Evolutionary conservation across 2,113 vertebrate genomes (phyloP).

Genomic region (Hypocryptadius cinnamomeus): DNA sequence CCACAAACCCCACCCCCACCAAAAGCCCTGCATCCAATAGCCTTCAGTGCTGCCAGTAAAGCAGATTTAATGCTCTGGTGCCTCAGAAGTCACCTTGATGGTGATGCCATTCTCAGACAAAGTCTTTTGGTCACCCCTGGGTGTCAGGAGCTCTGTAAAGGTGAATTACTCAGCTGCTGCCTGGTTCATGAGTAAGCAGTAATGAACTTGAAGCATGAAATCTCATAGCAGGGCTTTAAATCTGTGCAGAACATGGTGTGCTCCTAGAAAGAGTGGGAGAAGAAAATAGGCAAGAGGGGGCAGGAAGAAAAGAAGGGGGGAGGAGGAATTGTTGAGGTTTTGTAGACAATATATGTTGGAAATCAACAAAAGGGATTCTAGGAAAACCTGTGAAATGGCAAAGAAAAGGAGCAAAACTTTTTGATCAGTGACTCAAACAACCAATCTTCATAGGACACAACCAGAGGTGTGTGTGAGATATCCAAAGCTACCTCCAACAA

Average conservation of each 20-base stretch:
- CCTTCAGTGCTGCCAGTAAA: background rate
- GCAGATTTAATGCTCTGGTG: background rate
- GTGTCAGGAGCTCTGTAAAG: background rate
- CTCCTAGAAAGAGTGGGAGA: background rate
- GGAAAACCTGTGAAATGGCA: background rate
- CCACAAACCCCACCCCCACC: background rate
- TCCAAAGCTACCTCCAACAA: background rate
- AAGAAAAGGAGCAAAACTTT: background rate
- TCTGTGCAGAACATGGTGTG: background rate
- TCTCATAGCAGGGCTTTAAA: background rate
- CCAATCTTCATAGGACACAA: background rate
- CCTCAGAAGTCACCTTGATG: background rate
- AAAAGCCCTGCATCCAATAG: background rate
- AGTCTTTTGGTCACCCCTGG: background rate
- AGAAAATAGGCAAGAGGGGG: background rate
- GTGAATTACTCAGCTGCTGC: background rate
- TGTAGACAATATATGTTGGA: background rate
- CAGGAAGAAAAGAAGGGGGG: rapidly evolving
- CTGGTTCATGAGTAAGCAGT: background rate
- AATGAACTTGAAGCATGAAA: background rate
- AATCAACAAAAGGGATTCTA: background rate
- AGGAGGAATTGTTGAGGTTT: background rate
- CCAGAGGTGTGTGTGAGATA: background rate
- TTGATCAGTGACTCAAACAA: background rate
- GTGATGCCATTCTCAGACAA: background rate